Evolutionary conservation across 2,113 vertebrate genomes (phyloP), one percentile per base, ranked within the genome.

Genomic region (Aphyosemion australe): DNA sequence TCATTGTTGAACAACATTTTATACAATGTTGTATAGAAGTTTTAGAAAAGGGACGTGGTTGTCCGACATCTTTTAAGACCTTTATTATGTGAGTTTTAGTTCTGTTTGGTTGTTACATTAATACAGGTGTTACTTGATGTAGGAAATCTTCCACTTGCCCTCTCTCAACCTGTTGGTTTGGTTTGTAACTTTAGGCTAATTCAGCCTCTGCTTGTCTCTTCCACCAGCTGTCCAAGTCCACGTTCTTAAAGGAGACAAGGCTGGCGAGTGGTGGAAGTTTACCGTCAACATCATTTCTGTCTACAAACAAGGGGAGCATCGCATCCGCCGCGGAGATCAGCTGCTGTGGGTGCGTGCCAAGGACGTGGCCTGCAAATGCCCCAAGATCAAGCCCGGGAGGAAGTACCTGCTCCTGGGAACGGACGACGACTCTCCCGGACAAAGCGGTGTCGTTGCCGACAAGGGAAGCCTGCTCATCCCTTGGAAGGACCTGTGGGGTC

Each of bases 191-290:
- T n/a, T 21, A 10, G 10, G 7, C 6, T 59, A 34, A 41, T 45
- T 26, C 57, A 65, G 63, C 51, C 10, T 34, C 15, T 39, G 19
- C 26, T 63, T 46, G 59, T 66, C 31, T 72, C 9, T 52, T 45
- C 47, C 43, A 6, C 8, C 83, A 99, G 97, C 96, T 0, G 95
- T 99, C 47, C 97, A 99, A 87, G 95, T 95, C 45, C 96, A 99
- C 68, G 93, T 98, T 67, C 91, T 99, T 48, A 98, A 98, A 60
- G 96, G 96, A 0, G 96, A 99, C 84, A 98, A 94, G 54, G 94
- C 95, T 0, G 96, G 96, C 0, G 97, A 99, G 88, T 99, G 97
- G 97, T 99, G 96, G 97, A 98, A 98, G 91, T 99, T 98, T 92
- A 98, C 96, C 0, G 95, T 98, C 85, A 99, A 97, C 90, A 94